A percentile compares a stretch with the other conserved stretches of the same genome.
These are phyloP conservation scores for Coendou prehensilis DNA, from an alignment of 2,797 vertebrate genomes.

Conservation along the genomic window DNA sequence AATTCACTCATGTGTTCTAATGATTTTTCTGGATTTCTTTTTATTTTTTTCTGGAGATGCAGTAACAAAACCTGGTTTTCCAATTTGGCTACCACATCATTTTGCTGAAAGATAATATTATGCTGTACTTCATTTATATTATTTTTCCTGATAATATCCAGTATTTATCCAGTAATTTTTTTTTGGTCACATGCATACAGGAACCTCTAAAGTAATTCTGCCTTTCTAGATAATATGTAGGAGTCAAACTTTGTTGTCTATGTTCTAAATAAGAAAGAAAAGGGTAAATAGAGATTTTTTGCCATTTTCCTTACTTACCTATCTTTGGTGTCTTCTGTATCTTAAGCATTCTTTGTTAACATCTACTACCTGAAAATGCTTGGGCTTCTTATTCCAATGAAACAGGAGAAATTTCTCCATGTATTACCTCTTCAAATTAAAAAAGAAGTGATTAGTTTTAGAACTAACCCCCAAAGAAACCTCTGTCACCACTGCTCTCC, in stretches of 20 bases:
- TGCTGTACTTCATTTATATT: not conserved
- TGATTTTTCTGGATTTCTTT: constrained; percentile 39
- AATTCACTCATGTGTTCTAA: not conserved
- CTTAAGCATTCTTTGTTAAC: not conserved
- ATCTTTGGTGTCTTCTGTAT: not conserved
- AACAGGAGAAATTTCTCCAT: constrained; percentile 45
- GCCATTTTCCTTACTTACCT: constrained; percentile 23
- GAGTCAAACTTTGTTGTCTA: constrained; percentile 15
- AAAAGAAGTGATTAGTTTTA: not conserved
- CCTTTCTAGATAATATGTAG: constrained; percentile 14
- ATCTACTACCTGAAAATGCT: constrained; percentile 20
- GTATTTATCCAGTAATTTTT: not conserved
- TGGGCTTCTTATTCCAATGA: constrained; percentile 34
- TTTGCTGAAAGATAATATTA: not conserved
- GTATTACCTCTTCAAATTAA: constrained; percentile 16
- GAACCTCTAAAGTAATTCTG: constrained; percentile 47
- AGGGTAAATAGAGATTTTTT: not conserved
- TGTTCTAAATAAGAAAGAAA: constrained; percentile 41
- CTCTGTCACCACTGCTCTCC: constrained; percentile 25
- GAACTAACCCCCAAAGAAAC: constrained; percentile 24
- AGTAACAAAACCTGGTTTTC: not conserved
- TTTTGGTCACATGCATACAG: not conserved
- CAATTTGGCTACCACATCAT: not conserved
- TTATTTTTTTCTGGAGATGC: not conserved
- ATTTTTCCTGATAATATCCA: constrained; percentile 5